Base-by-base conservation (phyloP, 2,113 vertebrate species). In the Marmota flaviventris region DNA sequence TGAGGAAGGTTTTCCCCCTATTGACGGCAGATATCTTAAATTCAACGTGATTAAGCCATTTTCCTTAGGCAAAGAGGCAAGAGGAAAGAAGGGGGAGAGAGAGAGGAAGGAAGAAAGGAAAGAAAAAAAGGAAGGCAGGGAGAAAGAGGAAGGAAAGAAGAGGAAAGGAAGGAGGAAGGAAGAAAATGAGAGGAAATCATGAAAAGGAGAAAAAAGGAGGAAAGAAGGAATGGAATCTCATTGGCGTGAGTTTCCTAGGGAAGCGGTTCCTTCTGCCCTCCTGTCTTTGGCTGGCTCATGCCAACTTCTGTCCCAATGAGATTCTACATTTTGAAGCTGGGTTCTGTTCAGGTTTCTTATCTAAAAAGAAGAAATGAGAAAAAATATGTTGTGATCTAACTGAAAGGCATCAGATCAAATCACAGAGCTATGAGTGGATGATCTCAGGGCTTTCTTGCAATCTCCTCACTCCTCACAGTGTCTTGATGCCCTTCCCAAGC, bases 1-100 rank as follows among this genome's bases (percentile, higher is more conserved):
- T 98, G 96, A 70, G 90, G 90, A 89, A 96, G 85, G 97, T 51
- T 97, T 97, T 91, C 94, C 45, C 76, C 89, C 92, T 97, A 32
- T 73, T 85, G 84, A 69, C 37, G 93, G 96, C 37, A 92, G 75
- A 94, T 85, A 93, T 93, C 34, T 58, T 2, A 84, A 69, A 29
- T 56, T 81, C 63, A 89, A n/a, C 22, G 3, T 51, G 67, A 39
- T 63, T 14, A 89, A 77, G n/a, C 37, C 89, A 63, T 84, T 92
- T 94, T 88, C 86, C 95, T 82, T 65, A 94, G 72, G 37, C 67
- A 93, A 73, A 51, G 14, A 13, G 45, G 1, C 77, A 65, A 37
- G 3, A 73, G 14, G 7, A 25, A 58, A 12, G 8, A 45, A 53
- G 16, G 8, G 8, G 8, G 12, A 11, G 7, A 22, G 29, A 42